A percentile compares a stretch with the other conserved stretches of the same genome.
phyloP scores from a whole-genome alignment of 2,797 vertebrate species.

The Cottoperca gobio region DNA sequence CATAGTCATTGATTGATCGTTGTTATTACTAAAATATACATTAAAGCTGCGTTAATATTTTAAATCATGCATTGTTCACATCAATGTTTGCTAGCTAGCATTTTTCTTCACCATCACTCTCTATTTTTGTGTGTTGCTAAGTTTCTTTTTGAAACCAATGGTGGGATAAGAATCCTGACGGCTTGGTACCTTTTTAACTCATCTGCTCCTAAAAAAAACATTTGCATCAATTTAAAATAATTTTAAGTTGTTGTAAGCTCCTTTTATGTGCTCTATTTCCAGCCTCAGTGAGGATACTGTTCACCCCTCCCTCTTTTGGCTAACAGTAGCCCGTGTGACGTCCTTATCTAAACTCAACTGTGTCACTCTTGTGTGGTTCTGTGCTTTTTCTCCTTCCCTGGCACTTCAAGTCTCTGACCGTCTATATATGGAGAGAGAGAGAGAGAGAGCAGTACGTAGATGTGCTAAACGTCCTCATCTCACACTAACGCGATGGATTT shows the following conservation, averaged over 20 bases:
- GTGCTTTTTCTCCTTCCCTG: constrained; percentile 56
- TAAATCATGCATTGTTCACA: not conserved
- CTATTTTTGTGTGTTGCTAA: not conserved
- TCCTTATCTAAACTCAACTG: constrained; percentile 58
- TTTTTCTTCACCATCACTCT: not conserved
- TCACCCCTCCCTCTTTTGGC: constrained; percentile 53
- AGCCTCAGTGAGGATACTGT: constrained; percentile 57
- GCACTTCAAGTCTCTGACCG: constrained; percentile 36
- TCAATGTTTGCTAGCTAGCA: not conserved
- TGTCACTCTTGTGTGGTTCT: constrained; percentile 68
- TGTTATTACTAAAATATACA: not conserved
- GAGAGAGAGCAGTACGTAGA: constrained; percentile 64
- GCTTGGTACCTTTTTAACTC: not conserved
- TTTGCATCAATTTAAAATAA: too few relatives aligned
- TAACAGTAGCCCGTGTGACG: constrained; percentile 33
- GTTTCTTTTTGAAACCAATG: not conserved
- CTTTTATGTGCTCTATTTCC: not conserved
- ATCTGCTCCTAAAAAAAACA: not conserved
- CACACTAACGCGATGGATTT: constrained; percentile 58
- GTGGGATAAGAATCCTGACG: not conserved
- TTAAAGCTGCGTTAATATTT: not conserved
- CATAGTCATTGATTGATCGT: not conserved
- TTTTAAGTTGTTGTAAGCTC: not conserved
- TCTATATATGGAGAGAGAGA: constrained; percentile 61
- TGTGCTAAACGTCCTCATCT: constrained; percentile 60